Conservation (phyloP, 1,140 invertebrate species). For the Argopecten irradians region DNA sequence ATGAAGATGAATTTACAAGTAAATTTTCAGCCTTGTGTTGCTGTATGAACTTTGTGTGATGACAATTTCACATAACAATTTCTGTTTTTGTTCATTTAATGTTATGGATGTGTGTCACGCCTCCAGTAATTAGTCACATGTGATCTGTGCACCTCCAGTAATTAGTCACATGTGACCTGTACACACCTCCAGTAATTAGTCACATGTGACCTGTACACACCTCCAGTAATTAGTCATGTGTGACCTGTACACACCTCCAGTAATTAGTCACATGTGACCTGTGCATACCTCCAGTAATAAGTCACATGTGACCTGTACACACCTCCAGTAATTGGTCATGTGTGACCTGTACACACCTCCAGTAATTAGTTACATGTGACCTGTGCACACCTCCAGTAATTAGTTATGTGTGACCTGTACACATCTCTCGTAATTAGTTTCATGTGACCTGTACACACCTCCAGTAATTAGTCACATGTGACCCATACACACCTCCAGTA, state of each 20-base stretch:
- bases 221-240: background rate
- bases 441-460: background rate
- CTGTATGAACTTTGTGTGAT: slow-evolving; percentile 71
- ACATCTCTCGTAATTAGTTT: background rate
- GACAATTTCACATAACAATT: background rate
- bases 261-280: background rate
- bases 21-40: slow-evolving; percentile 79
- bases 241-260: background rate
- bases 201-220: background rate
- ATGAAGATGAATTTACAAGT: slow-evolving; percentile 90
- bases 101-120: background rate
- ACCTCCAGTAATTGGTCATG: background rate
- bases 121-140: too few species aligned
- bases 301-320: background rate
- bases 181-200: background rate
- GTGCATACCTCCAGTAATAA: background rate
- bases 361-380: background rate
- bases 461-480: background rate
- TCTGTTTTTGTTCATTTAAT: background rate
- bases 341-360: background rate
- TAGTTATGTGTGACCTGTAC: background rate
- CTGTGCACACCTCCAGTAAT: background rate
- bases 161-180: background rate
- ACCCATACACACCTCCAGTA: background rate
- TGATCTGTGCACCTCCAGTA: background rate